Base-by-base conservation (phyloP, 2,888 invertebrate genomes). In the Philaethria dido region DNA sequence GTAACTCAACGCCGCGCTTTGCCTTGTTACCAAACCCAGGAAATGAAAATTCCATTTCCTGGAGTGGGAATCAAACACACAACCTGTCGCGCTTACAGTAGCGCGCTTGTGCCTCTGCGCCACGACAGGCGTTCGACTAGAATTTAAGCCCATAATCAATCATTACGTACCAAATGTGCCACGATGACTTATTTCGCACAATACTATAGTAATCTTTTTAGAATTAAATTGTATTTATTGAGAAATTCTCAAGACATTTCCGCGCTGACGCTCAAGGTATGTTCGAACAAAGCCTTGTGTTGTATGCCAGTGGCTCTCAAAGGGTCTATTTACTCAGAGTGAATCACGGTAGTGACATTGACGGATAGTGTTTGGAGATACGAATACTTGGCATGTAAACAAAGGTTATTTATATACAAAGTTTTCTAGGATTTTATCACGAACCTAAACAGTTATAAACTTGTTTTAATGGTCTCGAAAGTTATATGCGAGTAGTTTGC, bases 331-430 rank as follows among this genome's bases (percentile, higher is more conserved):
- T 72, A 67, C 69, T 59, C 62, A 42, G 69, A 77, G 75, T 75
- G 76, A 77, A 77, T 75, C 76, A 74, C 72, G 72, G 70, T 52
- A 61, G 66, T 44, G 80, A 79, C 78, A 73, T 76, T 80, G 79
- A 80, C 76, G 71, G 79, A 80, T 79, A 75, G 76, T 80, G 79
- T 80, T 79, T 79, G 79, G 69, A 72, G 75, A 75, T 75, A 73
- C 71, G 66, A 59, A 69, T 66, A 70, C 62, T 68, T 65, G 60
- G 54, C 62, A 68, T 70, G 68, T 70, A 70, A 70, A 68, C 65
- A 69, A 66, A 69, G 22, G 69, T 69, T 69, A 69, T 69, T 69
- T 69, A 69, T 67, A 66, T 64, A 64, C 48, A 66, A 69, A 69
- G 54, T 69, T 66, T 64, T 64, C 33, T 55, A 39, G 54, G 22